A percentile compares a stretch with the other conserved stretches of the same genome.
Conservation (phyloP, 2,888 invertebrate species). For the Drosophila basisetae region DNA sequence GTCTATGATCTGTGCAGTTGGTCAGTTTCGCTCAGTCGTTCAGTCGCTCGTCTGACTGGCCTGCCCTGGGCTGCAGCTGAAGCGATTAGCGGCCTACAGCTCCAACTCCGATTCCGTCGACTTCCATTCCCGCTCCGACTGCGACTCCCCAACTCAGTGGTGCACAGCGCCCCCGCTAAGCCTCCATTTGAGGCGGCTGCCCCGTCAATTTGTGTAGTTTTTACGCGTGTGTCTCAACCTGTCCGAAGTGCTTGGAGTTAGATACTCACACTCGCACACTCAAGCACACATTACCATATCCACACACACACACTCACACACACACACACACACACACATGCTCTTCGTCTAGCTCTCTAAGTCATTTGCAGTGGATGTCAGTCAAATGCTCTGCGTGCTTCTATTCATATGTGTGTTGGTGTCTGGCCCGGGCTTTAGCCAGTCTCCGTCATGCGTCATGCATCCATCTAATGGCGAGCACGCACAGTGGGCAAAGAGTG, state of each 20-base stretch:
- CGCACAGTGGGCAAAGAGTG: constrained; percentile 49
- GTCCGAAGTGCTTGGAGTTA: constrained; percentile 71
- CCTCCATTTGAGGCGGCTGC: constrained; percentile 38
- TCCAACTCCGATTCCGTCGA: constrained; percentile 22
- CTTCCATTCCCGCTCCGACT: neutral
- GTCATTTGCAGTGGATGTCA: constrained; percentile 62
- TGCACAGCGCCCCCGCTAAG: constrained; percentile 48
- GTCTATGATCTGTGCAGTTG: constrained; percentile 83
- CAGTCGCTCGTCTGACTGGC: constrained; percentile 43
- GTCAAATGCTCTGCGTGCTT: constrained; percentile 57
- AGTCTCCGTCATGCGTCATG: constrained; percentile 74
- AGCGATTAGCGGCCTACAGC: constrained; percentile 75
- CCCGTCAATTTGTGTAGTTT: constrained; percentile 77
- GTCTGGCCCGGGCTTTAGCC: constrained; percentile 58
- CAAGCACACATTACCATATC: constrained; percentile 55
- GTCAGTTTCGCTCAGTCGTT: constrained; percentile 58
- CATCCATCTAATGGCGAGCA: constrained; percentile 65
- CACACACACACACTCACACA: constrained; percentile 26
- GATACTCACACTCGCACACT: constrained; percentile 55
- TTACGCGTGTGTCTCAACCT: constrained; percentile 82
- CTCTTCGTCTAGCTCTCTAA: constrained; percentile 34
- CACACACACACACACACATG: constrained; percentile 35
- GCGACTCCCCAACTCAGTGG: constrained; percentile 23
- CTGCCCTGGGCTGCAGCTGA: constrained; percentile 64
- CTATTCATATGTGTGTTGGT: constrained; percentile 42